Evolutionary conservation across 2,888 invertebrate species (phyloP).

Genomic region (Pseudococcus jackbeardsleyi): DNA sequence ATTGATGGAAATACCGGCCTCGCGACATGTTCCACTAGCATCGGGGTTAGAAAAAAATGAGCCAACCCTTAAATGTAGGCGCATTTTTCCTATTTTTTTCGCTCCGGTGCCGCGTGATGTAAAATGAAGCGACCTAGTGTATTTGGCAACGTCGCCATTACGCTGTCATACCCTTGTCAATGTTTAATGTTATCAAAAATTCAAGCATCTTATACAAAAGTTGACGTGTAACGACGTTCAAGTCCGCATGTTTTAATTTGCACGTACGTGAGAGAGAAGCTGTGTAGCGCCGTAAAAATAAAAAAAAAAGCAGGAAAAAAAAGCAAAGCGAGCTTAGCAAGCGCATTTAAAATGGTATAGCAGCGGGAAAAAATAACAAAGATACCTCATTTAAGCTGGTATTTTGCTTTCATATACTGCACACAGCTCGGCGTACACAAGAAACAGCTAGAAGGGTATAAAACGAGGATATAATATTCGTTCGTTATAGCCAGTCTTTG

Average conservation of each 20-base stretch:
- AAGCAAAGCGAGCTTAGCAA: neutral
- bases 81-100: neutral
- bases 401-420: neutral
- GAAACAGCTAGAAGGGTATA: neutral
- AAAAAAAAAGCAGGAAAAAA: neutral
- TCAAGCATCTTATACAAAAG: conserved; percentile 32
- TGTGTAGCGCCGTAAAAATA: neutral
- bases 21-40: neutral
- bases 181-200: conserved; percentile 28
- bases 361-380: conserved; percentile 6
- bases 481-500: neutral
- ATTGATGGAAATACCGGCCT: neutral
- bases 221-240: conserved; percentile 24
- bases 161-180: conserved; percentile 32
- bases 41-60: neutral
- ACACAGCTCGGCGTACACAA: neutral
- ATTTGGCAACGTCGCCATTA: conserved; percentile 25
- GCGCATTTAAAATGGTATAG: conserved; percentile 4
- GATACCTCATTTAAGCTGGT: conserved; percentile 19
- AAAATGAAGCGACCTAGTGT: neutral
- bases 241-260: conserved; percentile 32
- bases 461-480: neutral
- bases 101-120: neutral
- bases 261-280: conserved; percentile 8
- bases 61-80: no score